A percentile compares a stretch with the other conserved stretches of the same genome.
These are phyloP conservation scores for Acanthurus lineatus DNA, from an alignment of 2,797 vertebrate genomes.

Conservation along the genomic window DNA sequence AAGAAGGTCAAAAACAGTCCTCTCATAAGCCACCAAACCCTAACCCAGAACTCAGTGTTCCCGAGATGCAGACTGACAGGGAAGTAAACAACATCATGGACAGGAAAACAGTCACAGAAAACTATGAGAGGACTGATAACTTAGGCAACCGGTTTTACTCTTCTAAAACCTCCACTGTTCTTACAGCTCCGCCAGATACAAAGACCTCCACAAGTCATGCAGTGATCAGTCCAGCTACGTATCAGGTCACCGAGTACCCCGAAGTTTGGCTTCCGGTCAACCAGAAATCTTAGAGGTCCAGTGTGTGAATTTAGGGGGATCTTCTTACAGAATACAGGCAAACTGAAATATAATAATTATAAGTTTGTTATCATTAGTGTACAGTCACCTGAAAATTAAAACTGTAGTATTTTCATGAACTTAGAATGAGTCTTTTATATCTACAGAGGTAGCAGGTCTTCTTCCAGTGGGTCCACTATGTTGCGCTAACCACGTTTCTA, in stretches of 20 bases:
- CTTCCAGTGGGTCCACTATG: no score
- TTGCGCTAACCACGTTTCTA: no score
- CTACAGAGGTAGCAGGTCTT: no score
- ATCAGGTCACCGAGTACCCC: conserved; percentile 82
- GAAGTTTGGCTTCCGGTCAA: conserved; percentile 77
- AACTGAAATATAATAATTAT: no score
- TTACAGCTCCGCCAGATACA: conserved; percentile 86
- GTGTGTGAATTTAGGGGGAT: no score
- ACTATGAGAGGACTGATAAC: conserved; percentile 86
- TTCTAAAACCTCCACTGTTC: conserved; percentile 85
- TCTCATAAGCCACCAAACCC: conserved; percentile 68
- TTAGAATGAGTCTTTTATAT: no score
- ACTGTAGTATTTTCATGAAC: no score
- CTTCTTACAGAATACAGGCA: no score
- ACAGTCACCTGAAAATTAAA: no score
- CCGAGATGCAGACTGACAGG: conserved; percentile 86
- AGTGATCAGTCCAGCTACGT: conserved; percentile 71
- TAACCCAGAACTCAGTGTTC: conserved; percentile 82
- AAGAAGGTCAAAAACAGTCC: conserved; percentile 55
- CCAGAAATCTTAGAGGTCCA: conserved; percentile 54
- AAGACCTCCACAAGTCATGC: conserved; percentile 67
- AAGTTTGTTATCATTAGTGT: no score
- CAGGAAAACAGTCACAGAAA: conserved; percentile 86
- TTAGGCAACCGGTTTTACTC: conserved; percentile 88
- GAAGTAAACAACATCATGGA: conserved; percentile 80